Evolutionary conservation across 2,113 vertebrate genomes (phyloP).

Genomic region (Sphyrna mokarran): DNA sequence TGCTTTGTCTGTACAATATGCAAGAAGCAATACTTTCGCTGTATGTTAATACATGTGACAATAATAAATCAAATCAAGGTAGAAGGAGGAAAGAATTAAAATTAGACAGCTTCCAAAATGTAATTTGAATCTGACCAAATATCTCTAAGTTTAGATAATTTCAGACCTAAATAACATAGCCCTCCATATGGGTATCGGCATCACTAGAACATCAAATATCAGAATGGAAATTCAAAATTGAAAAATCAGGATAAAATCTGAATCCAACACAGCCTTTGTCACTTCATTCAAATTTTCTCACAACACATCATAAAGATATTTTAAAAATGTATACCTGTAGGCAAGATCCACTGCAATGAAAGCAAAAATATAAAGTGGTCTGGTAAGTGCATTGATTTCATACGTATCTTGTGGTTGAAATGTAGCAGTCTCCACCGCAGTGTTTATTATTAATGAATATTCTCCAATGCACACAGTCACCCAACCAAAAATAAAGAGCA

Average conservation of each 20-base stretch:
- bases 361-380: conserved; percentile 84
- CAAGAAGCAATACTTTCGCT: no score
- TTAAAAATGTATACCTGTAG: conserved; percentile 65
- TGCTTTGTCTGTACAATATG: no score
- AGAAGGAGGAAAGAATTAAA: neutral
- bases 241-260: neutral
- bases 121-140: neutral
- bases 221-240: neutral
- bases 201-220: neutral
- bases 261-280: neutral
- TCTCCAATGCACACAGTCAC: conserved; percentile 85
- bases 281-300: neutral
- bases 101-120: neutral
- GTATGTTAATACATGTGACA: neutral
- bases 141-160: neutral
- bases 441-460: conserved; percentile 88
- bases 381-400: conserved; percentile 84
- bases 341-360: conserved; percentile 85
- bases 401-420: conserved; percentile 91
- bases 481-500: conserved; percentile 84
- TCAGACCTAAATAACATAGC: neutral
- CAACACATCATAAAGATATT: neutral
- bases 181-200: neutral
- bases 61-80: no score
- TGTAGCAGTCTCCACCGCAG: conserved; percentile 85